Evolutionary conservation across 2,113 vertebrate species (phyloP).

Genomic region (Macroglossus sobrinus): DNA sequence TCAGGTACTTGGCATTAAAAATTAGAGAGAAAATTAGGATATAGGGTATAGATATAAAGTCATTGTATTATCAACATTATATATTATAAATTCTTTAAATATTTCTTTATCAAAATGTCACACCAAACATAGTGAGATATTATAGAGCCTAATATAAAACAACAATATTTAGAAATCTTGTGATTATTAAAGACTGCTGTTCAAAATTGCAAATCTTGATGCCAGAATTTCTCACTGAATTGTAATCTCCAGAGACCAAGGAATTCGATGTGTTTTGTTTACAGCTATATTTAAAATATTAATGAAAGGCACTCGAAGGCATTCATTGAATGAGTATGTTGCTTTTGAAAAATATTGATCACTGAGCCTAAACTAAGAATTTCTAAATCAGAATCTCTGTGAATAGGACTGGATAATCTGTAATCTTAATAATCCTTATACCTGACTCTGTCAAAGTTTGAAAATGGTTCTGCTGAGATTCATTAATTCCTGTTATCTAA

Average conservation of each 20-base stretch:
- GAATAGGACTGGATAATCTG: background rate
- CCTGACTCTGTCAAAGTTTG: background rate
- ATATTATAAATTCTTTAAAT: background rate
- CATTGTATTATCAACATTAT: background rate
- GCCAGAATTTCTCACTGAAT: background rate
- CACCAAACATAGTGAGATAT: background rate
- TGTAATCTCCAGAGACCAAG: background rate
- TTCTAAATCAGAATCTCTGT: conserved; percentile 12
- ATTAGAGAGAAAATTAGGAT: conserved; percentile 2
- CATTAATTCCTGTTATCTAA: background rate
- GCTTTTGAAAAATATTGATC: background rate
- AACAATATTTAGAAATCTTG: background rate
- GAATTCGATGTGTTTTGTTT: background rate
- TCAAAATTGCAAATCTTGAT: background rate
- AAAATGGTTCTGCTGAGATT: background rate
- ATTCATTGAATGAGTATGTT: background rate
- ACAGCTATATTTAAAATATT: background rate
- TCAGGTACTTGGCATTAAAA: background rate
- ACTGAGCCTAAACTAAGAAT: background rate
- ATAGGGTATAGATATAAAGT: background rate
- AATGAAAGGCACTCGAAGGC: background rate
- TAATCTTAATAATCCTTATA: background rate
- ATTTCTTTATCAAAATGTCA: background rate
- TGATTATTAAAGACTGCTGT: background rate
- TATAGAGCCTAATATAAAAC: background rate